Evolutionary conservation across 1,140 invertebrate genomes (phyloP), one percentile per base, ranked within the genome.

Genomic region (Achroia grisella): DNA sequence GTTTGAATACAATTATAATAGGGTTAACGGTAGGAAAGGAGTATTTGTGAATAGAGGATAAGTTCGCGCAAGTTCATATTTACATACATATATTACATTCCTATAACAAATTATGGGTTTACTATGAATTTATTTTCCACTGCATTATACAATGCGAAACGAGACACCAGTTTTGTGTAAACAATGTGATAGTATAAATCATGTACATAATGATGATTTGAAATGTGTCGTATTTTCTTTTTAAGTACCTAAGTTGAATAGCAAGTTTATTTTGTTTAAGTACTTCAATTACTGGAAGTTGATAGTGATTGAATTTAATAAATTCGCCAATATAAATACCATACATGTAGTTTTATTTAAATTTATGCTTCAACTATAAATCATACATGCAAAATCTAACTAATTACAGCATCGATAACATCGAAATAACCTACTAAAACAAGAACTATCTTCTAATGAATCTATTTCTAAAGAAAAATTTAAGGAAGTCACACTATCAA

Each of bases 221-320:
- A 23, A 56, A 67, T 64, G 65, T 71, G 61, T 71, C 48, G 59
- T 72, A 51, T 52, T 69, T 58, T 71, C 49, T 67, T 47, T 72
- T 67, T 67, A 66, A 64, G 75, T 80, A 76, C 64, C 64, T 75
- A 56, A 58, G 56, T 53, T 69, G 37, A 62, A 62, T 59, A 67
- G 65, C 75, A 72, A 67, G 52, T 78, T 75, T 74, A 73, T 72
- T 72, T 81, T 71, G 56, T 75, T 35, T 66, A 77, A 78, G 67
- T 77, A 79, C 72, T 79, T 80, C 79, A 74, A 77, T 76, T 73
- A 76, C 72, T 77, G 68, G 76, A 75, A 81, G 73, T 75, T 71
- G 46, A 69, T 65, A 71, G 79, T 77, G 73, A 84, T 84, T 80
- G 77, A 84, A 84, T 81, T 83, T 81, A 84, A 80, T 84, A 80